Conservation (phyloP, 2,113 vertebrate genomes). For the Macrotus californicus region DNA sequence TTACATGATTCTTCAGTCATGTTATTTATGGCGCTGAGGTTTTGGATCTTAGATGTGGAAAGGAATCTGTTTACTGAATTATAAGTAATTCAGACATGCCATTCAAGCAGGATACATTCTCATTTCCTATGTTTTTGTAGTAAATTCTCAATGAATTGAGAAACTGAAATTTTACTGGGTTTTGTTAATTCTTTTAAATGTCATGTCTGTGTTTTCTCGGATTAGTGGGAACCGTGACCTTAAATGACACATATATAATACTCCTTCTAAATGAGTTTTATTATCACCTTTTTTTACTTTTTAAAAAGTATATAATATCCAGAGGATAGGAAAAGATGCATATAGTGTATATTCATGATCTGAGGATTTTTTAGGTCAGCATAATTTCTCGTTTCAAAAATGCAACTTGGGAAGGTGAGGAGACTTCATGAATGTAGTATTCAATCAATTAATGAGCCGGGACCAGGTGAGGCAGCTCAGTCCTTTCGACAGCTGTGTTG, state of each 20-base stretch:
- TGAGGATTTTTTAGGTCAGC: slow-evolving; percentile 17
- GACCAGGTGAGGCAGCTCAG: not conserved
- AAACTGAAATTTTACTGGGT: slow-evolving; percentile 7
- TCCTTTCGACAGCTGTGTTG: not conserved
- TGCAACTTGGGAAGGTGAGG: slow-evolving; percentile 7
- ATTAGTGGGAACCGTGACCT: not conserved
- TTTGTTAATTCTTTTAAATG: slow-evolving; percentile 20
- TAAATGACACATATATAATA: not conserved
- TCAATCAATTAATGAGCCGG: not conserved
- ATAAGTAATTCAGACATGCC: not conserved
- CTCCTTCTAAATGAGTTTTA: slow-evolving; percentile 9
- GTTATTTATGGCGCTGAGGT: slow-evolving; percentile 39
- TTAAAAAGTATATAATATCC: not conserved
- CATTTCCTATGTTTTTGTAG: not conserved
- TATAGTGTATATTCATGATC: not conserved
- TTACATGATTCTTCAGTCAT: slow-evolving; percentile 19
- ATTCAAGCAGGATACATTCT: slow-evolving; percentile 23
- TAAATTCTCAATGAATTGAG: slow-evolving; percentile 32
- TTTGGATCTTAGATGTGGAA: slow-evolving; percentile 19
- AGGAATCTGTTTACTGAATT: not conserved
- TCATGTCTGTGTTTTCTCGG: not conserved
- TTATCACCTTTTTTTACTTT: slow-evolving; percentile 5
- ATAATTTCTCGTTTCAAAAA: slow-evolving; percentile 23
- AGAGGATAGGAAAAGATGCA: not conserved
- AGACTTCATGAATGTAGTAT: not conserved